Conservation (phyloP, 2,797 vertebrate genomes). For the Poecilia gillii region DNA sequence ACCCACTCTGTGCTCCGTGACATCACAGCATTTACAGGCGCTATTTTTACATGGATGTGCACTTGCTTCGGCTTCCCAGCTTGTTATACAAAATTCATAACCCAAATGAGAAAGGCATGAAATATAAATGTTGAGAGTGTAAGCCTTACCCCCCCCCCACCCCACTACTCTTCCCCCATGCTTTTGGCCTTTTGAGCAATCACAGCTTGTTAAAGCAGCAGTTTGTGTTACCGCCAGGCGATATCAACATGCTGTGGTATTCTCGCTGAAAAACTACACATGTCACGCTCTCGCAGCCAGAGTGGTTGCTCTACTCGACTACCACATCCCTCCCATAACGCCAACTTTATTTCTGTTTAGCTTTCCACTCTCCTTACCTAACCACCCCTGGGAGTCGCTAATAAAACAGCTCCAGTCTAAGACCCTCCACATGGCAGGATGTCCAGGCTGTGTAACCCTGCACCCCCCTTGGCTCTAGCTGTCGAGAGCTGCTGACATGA, state of each 20-base stretch:
- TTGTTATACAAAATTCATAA: conserved; percentile 63
- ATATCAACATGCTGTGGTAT: conserved; percentile 54
- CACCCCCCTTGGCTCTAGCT: conserved; percentile 55
- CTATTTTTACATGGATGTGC: conserved; percentile 44
- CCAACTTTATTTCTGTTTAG: conserved; percentile 68
- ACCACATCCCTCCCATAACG: conserved; percentile 9
- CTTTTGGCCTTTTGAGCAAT: conserved; percentile 65
- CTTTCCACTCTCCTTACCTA: conserved; percentile 45
- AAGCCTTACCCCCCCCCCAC: conserved; percentile 52
- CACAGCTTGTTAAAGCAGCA: conserved; percentile 60
- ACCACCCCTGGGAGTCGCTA: conserved; percentile 63
- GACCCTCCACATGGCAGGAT: conserved; percentile 63
- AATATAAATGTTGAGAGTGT: conserved; percentile 69
- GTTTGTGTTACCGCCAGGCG: conserved; percentile 67
- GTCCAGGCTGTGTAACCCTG: conserved; percentile 64
- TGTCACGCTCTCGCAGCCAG: conserved; percentile 66
- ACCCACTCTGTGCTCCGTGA: conserved; percentile 17
- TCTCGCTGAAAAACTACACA: conserved; percentile 67
- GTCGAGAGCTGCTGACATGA: conserved; percentile 76
- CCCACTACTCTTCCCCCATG: conserved; percentile 23
- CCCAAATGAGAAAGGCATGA: conserved; percentile 55
- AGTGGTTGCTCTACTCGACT: conserved; percentile 49
- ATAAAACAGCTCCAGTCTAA: conserved; percentile 72
- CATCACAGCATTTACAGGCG: conserved; percentile 37
- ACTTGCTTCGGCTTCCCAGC: conserved; percentile 48